A percentile compares a stretch with the other conserved stretches of the same genome.
phyloP scores from a whole-genome alignment of 2,888 invertebrate species.

The Hartigia nigra region DNA sequence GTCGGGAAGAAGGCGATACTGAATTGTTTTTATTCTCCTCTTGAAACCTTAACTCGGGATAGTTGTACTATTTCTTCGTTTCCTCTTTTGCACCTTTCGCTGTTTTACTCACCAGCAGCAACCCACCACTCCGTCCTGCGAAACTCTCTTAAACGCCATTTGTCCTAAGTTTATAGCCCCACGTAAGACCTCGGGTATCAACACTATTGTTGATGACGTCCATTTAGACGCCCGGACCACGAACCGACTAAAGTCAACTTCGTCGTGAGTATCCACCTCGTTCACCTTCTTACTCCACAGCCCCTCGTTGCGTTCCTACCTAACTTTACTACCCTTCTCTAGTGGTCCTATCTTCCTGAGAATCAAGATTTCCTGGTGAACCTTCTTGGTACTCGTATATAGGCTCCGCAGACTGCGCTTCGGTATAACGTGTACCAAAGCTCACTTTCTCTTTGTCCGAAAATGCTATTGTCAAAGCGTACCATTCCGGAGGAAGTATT shows the following conservation, averaged over 20 bases:
- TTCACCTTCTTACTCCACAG: background rate
- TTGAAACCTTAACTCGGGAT: background rate
- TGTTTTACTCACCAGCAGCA: background rate
- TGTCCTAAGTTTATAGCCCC: slow-evolving; percentile 47
- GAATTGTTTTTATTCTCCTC: background rate
- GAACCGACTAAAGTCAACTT: slow-evolving; percentile 1
- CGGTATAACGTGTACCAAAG: background rate
- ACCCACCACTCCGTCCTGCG: background rate
- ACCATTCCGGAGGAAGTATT: background rate
- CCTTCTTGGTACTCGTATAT: background rate
- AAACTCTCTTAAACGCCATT: slow-evolving; percentile 44
- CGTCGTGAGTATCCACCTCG: background rate
- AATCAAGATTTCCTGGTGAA: background rate
- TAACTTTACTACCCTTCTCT: background rate
- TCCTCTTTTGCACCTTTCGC: background rate
- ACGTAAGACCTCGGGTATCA: slow-evolving; percentile 44
- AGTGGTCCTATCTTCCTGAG: background rate
- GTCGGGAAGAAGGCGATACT: background rate
- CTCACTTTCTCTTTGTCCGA: background rate
- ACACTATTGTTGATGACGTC: slow-evolving; percentile 43
- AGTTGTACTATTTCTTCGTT: background rate
- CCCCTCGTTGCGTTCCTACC: background rate
- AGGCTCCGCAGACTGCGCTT: background rate
- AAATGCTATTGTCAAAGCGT: background rate
- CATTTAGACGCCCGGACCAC: slow-evolving; percentile 32